These are phyloP conservation scores for Onychorhynchus coronatus DNA, from an alignment of 2,113 vertebrate genomes.

Conservation along the genomic window DNA sequence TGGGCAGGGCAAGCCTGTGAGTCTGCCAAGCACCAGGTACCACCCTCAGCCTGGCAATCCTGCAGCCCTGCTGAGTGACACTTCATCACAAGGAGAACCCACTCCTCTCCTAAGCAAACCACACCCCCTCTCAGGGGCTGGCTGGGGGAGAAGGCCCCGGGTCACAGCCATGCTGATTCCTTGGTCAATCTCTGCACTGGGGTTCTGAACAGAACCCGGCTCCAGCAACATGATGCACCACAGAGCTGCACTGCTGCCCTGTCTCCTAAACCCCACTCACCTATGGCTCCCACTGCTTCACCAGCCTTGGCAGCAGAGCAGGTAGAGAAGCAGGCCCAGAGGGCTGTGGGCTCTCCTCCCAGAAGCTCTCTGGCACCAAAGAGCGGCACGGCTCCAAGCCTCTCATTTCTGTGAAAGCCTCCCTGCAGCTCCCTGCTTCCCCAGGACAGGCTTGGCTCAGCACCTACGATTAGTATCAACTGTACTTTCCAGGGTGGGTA, in stretches of 20 bases:
- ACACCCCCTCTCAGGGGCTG: neutral
- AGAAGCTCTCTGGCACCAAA: neutral
- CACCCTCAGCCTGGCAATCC: neutral
- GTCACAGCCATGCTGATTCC: neutral
- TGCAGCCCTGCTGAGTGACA: neutral
- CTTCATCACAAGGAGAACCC: neutral
- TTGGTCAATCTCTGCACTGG: neutral
- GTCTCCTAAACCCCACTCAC: neutral
- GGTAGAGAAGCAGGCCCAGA: neutral
- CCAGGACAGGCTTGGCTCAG: slow-evolving; percentile 55
- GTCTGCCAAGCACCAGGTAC: neutral
- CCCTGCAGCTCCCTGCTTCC: slow-evolving; percentile 11
- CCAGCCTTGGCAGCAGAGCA: neutral
- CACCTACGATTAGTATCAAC: slow-evolving; percentile 51
- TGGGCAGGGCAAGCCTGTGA: neutral
- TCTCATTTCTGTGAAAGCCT: slow-evolving; percentile 10
- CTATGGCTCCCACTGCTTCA: neutral
- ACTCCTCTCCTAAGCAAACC: neutral
- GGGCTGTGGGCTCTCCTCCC: neutral
- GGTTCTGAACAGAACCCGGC: neutral
- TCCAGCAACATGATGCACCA: neutral
- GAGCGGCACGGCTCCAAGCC: neutral
- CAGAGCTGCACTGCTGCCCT: neutral
- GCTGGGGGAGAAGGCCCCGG: no score
- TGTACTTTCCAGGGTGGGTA: slow-evolving; percentile 59